phyloP scores from a whole-genome alignment of 1,140 invertebrate species.

The Drosophila seguyi region DNA sequence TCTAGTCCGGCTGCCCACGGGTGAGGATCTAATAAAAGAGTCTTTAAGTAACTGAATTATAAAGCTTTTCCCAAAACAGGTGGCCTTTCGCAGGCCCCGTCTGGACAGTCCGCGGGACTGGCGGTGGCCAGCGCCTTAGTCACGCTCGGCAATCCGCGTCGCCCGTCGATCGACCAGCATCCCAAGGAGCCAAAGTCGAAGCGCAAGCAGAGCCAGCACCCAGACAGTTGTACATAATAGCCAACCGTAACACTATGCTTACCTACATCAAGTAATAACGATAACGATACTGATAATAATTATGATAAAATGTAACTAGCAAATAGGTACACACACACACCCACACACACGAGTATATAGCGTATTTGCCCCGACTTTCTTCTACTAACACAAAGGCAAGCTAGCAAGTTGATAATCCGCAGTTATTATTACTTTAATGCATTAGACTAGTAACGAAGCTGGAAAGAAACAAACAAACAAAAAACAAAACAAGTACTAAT shows the following conservation, averaged over 20 bases:
- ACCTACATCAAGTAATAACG: constrained; percentile 53
- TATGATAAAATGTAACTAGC: constrained; percentile 78
- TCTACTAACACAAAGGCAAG: constrained; percentile 51
- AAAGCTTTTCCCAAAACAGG: constrained; percentile 40
- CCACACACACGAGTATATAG: constrained; percentile 44
- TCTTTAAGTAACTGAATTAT: background rate
- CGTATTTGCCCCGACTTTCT: constrained; percentile 69
- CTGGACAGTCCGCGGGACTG: constrained; percentile 93
- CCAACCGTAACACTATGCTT: constrained; percentile 43
- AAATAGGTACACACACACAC: constrained; percentile 44
- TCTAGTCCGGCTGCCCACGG: constrained; percentile 94
- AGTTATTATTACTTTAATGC: constrained; percentile 81
- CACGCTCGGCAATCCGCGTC: constrained; percentile 92
- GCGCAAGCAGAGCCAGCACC: constrained; percentile 90
- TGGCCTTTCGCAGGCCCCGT: constrained; percentile 89
- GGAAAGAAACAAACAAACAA: constrained; percentile 24
- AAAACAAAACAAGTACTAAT: constrained; percentile 44
- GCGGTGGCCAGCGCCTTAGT: constrained; percentile 94
- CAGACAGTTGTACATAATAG: constrained; percentile 87
- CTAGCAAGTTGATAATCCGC: constrained; percentile 77
- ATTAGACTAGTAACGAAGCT: constrained; percentile 69
- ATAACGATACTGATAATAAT: constrained; percentile 65
- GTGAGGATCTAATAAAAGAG: constrained; percentile 66
- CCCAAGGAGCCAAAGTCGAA: constrained; percentile 89
- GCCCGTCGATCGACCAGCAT: constrained; percentile 88